Base-by-base conservation (phyloP, 2,888 invertebrate genomes). In the Agrochola litura region DNA sequence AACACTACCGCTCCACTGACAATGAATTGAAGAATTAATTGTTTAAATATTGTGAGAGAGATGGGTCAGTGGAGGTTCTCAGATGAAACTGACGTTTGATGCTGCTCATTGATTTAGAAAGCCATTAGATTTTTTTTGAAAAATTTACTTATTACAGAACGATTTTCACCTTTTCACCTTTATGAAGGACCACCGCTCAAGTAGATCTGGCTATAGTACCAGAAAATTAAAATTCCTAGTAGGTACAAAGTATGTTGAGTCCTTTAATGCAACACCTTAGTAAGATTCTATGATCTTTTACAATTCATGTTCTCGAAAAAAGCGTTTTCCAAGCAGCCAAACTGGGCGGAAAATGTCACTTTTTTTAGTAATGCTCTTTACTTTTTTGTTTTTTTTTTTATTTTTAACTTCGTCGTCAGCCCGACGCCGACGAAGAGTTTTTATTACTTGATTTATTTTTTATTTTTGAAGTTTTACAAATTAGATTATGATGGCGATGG, bases 11-110 rank as follows among this genome's bases (percentile, higher is more conserved):
- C 92, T 92, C 86, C 90, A 92, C 86, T 94, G 92, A 89, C 91
- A 93, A 92, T 93, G 93, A 94, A 95, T 95, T 92, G 91, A 87
- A 87, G 81, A 92, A 93, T 93, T 94, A 94, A 95, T 95, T 94
- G 94, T 91, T 92, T 88, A 87, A 91, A 92, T 92, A 89, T 81
- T 88, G 90, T 91, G 90, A 81, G 72, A 87, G 89, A 88, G 88
- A 66, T 37, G 16, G 16, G 30, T 25, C 73, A 63, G 22, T 56
- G 46, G 41, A 61, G 56, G 65, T 73, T 81, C 81, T 68, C 81
- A 84, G 56, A 56, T 70, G 65, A 14, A 61, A 25, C 61, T 80
- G 25, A 73, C 25, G 41, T 60, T 41, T 54, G 58, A 30, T 67
- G 43, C 41, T 52, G 70, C 25, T 64, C 37, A 46, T 37, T 75